Conservation (phyloP, 2,113 vertebrate genomes). For the Myrmecobius fasciatus region DNA sequence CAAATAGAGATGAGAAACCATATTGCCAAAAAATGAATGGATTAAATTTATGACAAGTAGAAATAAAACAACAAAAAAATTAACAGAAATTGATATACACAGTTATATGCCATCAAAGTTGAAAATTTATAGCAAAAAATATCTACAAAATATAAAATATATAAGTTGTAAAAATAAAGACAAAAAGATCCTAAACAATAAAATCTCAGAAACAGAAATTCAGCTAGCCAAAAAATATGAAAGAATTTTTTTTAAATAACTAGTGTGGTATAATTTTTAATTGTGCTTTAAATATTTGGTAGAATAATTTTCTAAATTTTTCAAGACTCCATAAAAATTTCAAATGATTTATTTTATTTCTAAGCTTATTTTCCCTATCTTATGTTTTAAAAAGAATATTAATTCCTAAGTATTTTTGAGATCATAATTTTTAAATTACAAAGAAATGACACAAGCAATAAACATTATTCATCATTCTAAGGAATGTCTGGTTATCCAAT, state of each 20-base stretch:
- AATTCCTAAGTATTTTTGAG: constrained; percentile 26
- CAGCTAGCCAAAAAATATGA: no score
- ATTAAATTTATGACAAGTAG: background rate
- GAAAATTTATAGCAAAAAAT: background rate
- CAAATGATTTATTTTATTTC: constrained; percentile 15
- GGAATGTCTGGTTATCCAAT: constrained; percentile 30
- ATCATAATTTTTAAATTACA: constrained; percentile 28
- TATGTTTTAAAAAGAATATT: constrained; percentile 42
- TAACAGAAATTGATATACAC: background rate
- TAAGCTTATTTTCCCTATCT: constrained; percentile 35
- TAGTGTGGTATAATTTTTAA: no score
- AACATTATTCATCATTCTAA: constrained; percentile 33
- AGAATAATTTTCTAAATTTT: background rate
- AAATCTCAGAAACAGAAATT: no score
- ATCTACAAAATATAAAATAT: background rate
- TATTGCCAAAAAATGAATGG: background rate
- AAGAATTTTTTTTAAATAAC: no score
- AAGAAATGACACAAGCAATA: constrained; percentile 26
- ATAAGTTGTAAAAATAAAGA: no score
- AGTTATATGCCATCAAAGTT: background rate
- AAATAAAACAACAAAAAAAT: background rate
- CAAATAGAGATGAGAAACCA: background rate
- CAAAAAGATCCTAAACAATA: no score
- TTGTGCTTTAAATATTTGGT: no score
- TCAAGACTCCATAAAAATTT: constrained; percentile 32